These are phyloP conservation scores for Saturnia pavonia DNA, from an alignment of 2,888 invertebrate species.

Conservation along the genomic window DNA sequence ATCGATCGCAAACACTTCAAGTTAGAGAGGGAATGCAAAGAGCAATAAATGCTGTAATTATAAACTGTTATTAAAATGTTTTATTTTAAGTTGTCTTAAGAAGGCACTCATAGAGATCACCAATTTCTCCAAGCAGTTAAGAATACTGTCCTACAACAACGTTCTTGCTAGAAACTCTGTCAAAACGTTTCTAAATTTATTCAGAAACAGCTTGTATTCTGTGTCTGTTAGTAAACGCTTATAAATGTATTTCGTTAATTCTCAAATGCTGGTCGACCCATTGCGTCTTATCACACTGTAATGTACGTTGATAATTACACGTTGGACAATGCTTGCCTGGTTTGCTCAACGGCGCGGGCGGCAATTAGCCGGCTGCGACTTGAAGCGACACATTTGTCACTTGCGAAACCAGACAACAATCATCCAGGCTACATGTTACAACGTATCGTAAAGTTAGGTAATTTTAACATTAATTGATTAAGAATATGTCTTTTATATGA, in stretches of 20 bases:
- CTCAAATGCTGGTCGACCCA: neutral
- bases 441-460: neutral
- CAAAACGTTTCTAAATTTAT: neutral
- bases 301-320: neutral
- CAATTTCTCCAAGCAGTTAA: too few species aligned
- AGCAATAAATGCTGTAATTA: too few species aligned
- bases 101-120: too few species aligned
- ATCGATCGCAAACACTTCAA: too few species aligned
- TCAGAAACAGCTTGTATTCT: neutral
- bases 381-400: constrained; percentile 20
- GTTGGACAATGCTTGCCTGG: neutral
- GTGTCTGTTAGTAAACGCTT: neutral
- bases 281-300: neutral
- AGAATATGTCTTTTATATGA: too few species aligned
- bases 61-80: too few species aligned
- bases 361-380: constrained; percentile 18
- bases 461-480: neutral
- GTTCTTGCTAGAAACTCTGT: too few species aligned
- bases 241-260: neutral
- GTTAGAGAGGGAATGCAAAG: too few species aligned
- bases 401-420: constrained; percentile 11
- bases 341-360: neutral
- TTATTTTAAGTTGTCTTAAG: too few species aligned
- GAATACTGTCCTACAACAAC: too few species aligned
- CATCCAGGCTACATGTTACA: neutral